A percentile compares a stretch with the other conserved stretches of the same genome.
phyloP scores from a whole-genome alignment of 1,140 invertebrate genomes.

The Brachionus sp. region DNA sequence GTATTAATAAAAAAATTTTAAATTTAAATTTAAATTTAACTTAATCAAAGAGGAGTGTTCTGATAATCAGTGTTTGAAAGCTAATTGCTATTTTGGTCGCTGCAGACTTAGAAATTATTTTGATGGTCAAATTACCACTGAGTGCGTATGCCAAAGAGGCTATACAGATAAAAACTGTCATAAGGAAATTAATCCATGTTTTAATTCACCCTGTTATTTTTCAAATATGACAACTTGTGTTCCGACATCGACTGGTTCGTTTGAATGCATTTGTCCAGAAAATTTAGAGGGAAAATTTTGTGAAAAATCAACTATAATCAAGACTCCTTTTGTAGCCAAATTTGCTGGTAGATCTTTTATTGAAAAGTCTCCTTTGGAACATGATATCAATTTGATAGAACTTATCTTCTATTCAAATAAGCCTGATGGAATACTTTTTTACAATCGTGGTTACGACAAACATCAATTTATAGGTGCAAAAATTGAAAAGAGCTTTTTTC shows the following conservation, averaged over 20 bases:
- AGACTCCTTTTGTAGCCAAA: background rate
- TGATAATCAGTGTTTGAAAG: background rate
- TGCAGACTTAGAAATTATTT: background rate
- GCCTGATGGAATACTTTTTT: conserved; percentile 18
- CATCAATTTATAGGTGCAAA: background rate
- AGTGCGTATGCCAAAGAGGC: background rate
- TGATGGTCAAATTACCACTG: background rate
- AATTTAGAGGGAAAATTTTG: background rate
- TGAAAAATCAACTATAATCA: background rate
- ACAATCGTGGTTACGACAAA: background rate
- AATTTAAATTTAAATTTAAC: background rate
- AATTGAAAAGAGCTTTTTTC: conserved; percentile 1
- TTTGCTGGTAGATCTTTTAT: conserved; percentile 12
- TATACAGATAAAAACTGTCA: background rate
- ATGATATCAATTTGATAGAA: background rate
- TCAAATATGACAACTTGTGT: background rate
- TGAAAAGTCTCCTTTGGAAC: background rate
- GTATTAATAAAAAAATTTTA: background rate
- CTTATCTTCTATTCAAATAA: conserved; percentile 17
- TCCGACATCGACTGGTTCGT: background rate
- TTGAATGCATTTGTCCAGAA: conserved; percentile 6
- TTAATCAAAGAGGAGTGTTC: background rate
- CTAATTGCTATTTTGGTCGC: background rate
- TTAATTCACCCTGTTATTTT: background rate
- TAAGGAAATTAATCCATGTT: background rate